phyloP scores from a whole-genome alignment of 2,113 vertebrate species.

The Pterocles burchelli region DNA sequence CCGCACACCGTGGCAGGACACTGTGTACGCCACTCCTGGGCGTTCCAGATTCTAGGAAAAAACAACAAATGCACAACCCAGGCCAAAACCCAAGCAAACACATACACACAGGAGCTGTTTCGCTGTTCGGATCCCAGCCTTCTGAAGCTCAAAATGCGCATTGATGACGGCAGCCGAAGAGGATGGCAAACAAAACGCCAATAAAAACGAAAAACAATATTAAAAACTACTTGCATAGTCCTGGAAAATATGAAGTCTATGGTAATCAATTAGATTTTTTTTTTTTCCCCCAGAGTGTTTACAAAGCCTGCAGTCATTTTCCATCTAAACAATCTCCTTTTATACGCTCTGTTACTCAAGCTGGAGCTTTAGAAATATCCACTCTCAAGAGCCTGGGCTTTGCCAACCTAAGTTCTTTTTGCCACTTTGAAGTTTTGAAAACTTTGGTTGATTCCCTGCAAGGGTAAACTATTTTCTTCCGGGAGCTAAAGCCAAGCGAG shows the following conservation, averaged over 20 bases:
- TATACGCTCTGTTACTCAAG: neutral
- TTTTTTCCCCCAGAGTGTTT: neutral
- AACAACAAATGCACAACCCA: neutral
- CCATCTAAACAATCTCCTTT: neutral
- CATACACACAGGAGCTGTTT: neutral
- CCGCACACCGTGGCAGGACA: neutral
- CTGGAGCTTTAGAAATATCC: neutral
- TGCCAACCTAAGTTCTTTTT: accelerated
- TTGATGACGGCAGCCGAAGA: neutral
- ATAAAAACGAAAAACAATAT: neutral
- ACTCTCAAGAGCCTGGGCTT: neutral
- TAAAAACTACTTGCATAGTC: neutral
- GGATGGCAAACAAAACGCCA: neutral
- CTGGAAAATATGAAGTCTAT: neutral
- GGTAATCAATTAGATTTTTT: neutral
- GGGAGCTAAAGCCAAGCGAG: neutral
- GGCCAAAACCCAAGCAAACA: neutral
- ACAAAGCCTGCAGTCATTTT: neutral
- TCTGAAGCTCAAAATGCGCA: accelerated
- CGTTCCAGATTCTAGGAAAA: neutral
- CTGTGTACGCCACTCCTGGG: accelerated
- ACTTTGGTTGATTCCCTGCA: neutral
- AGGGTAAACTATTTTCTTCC: neutral
- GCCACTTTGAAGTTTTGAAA: neutral
- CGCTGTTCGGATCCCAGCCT: accelerated